Evolutionary conservation across 2,797 vertebrate genomes (phyloP).

Genomic region (Lutjanus campechanus): DNA sequence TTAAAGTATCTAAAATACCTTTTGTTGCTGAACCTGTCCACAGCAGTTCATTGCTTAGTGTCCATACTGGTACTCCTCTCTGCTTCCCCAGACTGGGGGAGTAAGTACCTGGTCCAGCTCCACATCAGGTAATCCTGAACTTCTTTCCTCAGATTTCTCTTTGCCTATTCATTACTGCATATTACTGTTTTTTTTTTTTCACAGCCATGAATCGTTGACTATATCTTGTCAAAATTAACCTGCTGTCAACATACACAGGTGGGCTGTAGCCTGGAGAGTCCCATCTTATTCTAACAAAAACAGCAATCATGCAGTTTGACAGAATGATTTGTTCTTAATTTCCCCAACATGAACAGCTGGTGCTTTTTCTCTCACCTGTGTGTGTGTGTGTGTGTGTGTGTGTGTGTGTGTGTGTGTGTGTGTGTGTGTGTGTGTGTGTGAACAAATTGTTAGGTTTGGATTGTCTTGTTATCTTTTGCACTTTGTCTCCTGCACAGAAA

Average conservation of each 20-base stretch:
- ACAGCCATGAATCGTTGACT: background rate
- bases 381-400: too few relatives aligned
- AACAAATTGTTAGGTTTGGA: slow-evolving; percentile 20
- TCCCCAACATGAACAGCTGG: background rate
- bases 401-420: too few relatives aligned
- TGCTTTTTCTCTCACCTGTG: slow-evolving; percentile 3
- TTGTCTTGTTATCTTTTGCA: slow-evolving; percentile 25
- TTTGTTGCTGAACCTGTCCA: too few relatives aligned
- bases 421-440: too few relatives aligned
- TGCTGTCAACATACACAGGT: slow-evolving; percentile 12
- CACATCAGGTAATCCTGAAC: too few relatives aligned
- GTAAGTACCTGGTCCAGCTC: too few relatives aligned
- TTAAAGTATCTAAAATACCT: too few relatives aligned
- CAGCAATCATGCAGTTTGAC: background rate
- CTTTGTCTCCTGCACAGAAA: slow-evolving; percentile 31
- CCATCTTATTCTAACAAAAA: slow-evolving; percentile 13
- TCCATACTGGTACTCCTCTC: too few relatives aligned
- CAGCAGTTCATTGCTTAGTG: too few relatives aligned
- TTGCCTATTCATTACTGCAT: slow-evolving; percentile 53
- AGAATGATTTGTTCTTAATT: slow-evolving; percentile 3
- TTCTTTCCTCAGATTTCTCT: slow-evolving; percentile 16
- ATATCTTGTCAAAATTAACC: background rate
- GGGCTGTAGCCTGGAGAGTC: background rate
- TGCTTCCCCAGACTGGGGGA: too few relatives aligned
- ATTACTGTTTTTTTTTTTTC: slow-evolving; percentile 62